Percentiles rank a stretch among this genome's conserved stretches.
phyloP scores from a whole-genome alignment of 2,888 invertebrate genomes.

The Dicyrtoma fusca region DNA sequence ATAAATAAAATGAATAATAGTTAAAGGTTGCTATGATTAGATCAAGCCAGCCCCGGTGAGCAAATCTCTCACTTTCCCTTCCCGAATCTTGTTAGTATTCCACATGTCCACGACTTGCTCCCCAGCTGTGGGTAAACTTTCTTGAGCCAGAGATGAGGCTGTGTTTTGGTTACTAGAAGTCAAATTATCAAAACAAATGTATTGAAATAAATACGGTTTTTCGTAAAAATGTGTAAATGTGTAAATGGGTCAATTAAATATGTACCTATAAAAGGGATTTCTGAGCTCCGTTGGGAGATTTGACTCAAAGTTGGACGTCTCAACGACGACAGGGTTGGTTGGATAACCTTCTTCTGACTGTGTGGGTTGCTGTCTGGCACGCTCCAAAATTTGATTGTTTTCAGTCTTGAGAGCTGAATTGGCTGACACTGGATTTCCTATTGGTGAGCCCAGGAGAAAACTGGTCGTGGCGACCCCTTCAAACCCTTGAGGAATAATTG shows the following conservation, averaged over 20 bases:
- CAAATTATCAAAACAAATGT: neutral
- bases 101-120: slow-evolving; percentile 51
- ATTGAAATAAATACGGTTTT: neutral
- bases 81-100: slow-evolving; percentile 55
- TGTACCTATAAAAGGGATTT: slow-evolving; percentile 56
- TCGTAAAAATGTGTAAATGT: neutral
- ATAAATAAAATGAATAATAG: too few relatives aligned
- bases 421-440: too few relatives aligned
- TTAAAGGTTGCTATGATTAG: too few relatives aligned
- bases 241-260: too few relatives aligned
- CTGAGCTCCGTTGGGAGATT: slow-evolving; percentile 47
- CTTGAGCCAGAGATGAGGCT: slow-evolving; percentile 51
- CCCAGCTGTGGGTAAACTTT: slow-evolving; percentile 52
- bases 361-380: slow-evolving; percentile 10
- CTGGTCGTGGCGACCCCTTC: slow-evolving; percentile 47
- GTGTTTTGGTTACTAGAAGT: slow-evolving; percentile 40
- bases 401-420: neutral
- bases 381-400: slow-evolving; percentile 5
- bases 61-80: slow-evolving; percentile 50
- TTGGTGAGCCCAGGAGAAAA: slow-evolving; percentile 39
- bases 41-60: slow-evolving; percentile 53
- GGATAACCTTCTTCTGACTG: neutral
- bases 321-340: slow-evolving; percentile 45
- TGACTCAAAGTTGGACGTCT: slow-evolving; percentile 46
- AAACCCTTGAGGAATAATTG: slow-evolving; percentile 54